Conservation (phyloP, 1,140 invertebrate genomes). For the Acyrthosiphon pisum region DNA sequence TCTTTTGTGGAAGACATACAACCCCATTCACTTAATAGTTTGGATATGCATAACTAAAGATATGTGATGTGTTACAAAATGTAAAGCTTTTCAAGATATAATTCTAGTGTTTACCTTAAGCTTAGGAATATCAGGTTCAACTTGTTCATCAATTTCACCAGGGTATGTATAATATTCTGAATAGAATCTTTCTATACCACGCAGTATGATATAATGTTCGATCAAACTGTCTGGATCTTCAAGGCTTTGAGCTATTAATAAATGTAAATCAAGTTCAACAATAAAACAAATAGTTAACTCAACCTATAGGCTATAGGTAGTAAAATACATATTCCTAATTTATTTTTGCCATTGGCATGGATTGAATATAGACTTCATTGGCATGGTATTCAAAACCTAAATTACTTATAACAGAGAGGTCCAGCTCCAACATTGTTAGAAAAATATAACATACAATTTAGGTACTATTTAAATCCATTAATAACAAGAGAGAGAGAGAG, state of each 20-base stretch:
- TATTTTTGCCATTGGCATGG: neutral
- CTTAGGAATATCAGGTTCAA: constrained; percentile 87
- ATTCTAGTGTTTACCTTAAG: constrained; percentile 71
- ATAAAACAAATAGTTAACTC: neutral
- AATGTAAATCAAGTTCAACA: neutral
- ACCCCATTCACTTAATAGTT: constrained; percentile 86
- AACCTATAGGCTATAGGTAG: neutral
- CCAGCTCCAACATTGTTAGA: no score
- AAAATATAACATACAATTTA: no score
- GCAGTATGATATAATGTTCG: constrained; percentile 88
- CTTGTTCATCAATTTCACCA: constrained; percentile 84
- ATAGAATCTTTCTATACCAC: constrained; percentile 90
- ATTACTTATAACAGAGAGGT: no score
- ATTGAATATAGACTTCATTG: neutral
- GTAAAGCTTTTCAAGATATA: neutral
- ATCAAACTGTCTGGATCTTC: constrained; percentile 84
- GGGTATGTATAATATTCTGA: constrained; percentile 89
- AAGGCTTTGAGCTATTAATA: constrained; percentile 67
- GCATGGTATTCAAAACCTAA: neutral
- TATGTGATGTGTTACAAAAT: neutral
- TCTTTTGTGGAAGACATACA: constrained; percentile 82
- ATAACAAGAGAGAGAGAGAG: no score
- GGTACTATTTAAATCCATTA: no score
- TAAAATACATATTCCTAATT: neutral
- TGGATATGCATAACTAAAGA: constrained; percentile 73